Base-by-base conservation (phyloP, 2,113 vertebrate species). In the Limanda limanda region DNA sequence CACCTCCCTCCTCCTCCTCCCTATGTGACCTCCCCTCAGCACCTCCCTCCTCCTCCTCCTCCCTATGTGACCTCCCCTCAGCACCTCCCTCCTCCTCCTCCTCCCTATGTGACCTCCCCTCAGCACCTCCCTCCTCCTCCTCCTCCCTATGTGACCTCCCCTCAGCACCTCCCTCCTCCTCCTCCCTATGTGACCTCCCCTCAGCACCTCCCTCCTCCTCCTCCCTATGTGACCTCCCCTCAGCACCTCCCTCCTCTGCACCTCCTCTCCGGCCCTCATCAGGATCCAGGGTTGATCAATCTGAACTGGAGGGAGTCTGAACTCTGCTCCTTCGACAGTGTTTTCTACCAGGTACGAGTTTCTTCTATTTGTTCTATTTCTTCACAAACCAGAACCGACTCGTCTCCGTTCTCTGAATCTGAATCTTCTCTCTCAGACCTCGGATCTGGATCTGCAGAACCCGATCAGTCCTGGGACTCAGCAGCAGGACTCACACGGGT, bases 321-420 rank as follows among this genome's bases (percentile, higher is more conserved):
- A 21, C 11, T 57, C 2, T 27, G 57, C 4, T 20, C 70, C 47
- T 40, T 71, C 7, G 20, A 18, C 54, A 15, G 25, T 23, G 73
- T 48, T 31, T n/a, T 45, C 5, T 74, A 20, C 62, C 82, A 87
- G 88, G 88, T 87, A 68, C 78, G 85, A 37, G 3, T 20, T n/a
- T n/a, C n/a, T n/a, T 27, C 25, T 27, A 27, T 27, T 23, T 9
- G 2, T 21, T 54, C 48, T n/a, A 18, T 54, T n/a, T 20, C 5
- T 0, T 54, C 7, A 14, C 9, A 21, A 55, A 55, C 7, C 18
- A 56, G n/a, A 56, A 13, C 11, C 12, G n/a, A 56, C 10, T 1
- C 54, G 12, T 27, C 24, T n/a, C 1, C 17, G 3, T 4, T 20
- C 2, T 35, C 7, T 35, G 3, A 58, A 2, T 1, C 2, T 60